phyloP scores from a whole-genome alignment of 2,888 invertebrate species.

The Erpobdella octoculata region DNA sequence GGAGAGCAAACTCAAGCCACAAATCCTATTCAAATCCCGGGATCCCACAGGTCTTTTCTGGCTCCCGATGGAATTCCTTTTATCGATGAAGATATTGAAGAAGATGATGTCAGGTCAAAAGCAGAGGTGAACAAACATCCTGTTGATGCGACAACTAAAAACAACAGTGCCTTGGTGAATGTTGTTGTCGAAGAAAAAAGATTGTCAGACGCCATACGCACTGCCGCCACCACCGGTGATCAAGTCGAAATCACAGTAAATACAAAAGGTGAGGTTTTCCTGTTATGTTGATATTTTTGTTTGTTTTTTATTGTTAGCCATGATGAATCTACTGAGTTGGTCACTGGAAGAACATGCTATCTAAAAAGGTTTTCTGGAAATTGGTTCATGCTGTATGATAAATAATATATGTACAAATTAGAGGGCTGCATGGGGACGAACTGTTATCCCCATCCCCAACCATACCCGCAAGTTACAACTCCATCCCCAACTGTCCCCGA shows the following conservation, averaged over 20 bases:
- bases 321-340: neutral
- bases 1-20: neutral
- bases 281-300: neutral
- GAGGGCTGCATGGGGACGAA: too few relatives aligned
- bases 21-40: slow-evolving; percentile 27
- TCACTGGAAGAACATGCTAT: too few relatives aligned
- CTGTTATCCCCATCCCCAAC: too few relatives aligned
- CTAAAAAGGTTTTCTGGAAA: too few relatives aligned
- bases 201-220: too few relatives aligned
- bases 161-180: slow-evolving; percentile 10
- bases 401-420: too few relatives aligned
- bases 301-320: neutral
- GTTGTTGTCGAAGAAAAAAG: too few relatives aligned
- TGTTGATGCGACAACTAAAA: neutral
- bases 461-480: too few relatives aligned
- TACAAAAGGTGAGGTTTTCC: neutral
- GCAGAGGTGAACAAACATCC: neutral
- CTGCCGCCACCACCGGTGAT: neutral
- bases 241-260: neutral
- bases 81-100: slow-evolving; percentile 31
- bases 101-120: slow-evolving; percentile 10
- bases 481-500: too few relatives aligned
- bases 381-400: too few relatives aligned
- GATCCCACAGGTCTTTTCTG: slow-evolving; percentile 31
- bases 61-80: slow-evolving; percentile 32